Base-by-base conservation (phyloP, 2,888 invertebrate genomes). In the Stenchaetothrips biformis region DNA sequence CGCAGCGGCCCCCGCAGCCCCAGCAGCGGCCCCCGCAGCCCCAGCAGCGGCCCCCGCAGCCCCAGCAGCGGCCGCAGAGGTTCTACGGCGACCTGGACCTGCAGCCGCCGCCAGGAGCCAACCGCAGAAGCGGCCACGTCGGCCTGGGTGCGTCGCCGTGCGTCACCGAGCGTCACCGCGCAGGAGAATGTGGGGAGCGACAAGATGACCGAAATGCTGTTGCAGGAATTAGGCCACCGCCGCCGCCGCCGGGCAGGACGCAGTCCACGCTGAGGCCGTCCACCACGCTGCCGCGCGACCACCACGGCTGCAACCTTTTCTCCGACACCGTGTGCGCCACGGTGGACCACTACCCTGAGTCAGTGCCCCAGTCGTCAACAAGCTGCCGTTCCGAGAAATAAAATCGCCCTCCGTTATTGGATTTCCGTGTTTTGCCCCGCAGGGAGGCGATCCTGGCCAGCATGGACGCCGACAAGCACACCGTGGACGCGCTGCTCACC, bases 311-410 rank as follows among this genome's bases (percentile, higher is more conserved):
- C 77, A 80, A 81, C 27, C 81, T 81, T n/a, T 93, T 94, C 84
- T 91, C 92, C 6, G 91, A 92, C 84, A 91, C 91, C 3, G 88
- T 95, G 84, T 95, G 94, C 85, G 87, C 94, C 80, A 91, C 92
- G 82, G 90, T 91, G 37, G 89, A 90, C 13, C 92, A 94, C 85
- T 95, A 95, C 87, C 95, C 95, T 48, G 90, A 91, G 94, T 94
- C 88, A 90, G 92, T 89, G 81, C 59, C 13, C 13, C 59, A 37
- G 37, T 37, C 37, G 37, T 37, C 37, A 37, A 37, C 37, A 37
- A 37, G 37, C 37, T 37, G 37, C 37, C 37, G 37, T 37, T 53
- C 18, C 18, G 53, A 16, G 49, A 13, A 9, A 6, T 53, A 16
- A 53, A 13, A 53, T 53, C 53, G 53, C 53, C 9, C 6, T 79